A percentile compares a stretch with the other conserved stretches of the same genome.
Conservation (phyloP, 2,113 vertebrate genomes). For the Nycticebus coucang region DNA sequence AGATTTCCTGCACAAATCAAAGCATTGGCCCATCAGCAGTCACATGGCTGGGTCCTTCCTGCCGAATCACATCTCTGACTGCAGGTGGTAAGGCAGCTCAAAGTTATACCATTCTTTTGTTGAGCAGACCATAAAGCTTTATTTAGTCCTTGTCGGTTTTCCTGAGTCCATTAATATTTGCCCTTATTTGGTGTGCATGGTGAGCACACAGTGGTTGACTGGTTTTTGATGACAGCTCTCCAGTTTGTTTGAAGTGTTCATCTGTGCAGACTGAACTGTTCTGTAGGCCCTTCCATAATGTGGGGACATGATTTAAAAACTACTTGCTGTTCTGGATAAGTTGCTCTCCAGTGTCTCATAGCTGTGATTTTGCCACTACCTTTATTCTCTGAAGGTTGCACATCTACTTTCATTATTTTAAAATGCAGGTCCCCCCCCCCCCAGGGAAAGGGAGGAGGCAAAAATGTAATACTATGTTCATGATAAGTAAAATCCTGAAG, state of each 20-base stretch:
- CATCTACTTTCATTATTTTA: background rate
- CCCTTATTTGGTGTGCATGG: background rate
- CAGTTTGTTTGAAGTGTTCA: background rate
- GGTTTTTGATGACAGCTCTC: background rate
- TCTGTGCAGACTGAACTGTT: background rate
- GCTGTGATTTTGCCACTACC: background rate
- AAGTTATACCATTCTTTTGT: background rate
- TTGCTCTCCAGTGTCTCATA: background rate
- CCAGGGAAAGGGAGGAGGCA: background rate
- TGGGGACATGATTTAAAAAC: background rate
- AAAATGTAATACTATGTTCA: background rate
- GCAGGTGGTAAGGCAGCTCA: background rate
- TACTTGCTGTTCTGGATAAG: background rate
- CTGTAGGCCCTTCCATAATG: background rate
- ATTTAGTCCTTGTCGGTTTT: background rate
- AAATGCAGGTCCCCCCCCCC: too few species aligned
- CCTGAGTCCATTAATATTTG: background rate
- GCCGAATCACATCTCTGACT: background rate
- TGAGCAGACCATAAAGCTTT: background rate
- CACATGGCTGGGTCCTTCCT: background rate
- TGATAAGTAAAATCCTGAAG: background rate
- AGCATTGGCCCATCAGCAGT: background rate
- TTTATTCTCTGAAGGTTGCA: background rate
- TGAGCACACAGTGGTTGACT: background rate
- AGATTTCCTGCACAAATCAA: background rate